phyloP scores from a whole-genome alignment of 2,888 invertebrate species.

The Tenthredo mesomela region DNA sequence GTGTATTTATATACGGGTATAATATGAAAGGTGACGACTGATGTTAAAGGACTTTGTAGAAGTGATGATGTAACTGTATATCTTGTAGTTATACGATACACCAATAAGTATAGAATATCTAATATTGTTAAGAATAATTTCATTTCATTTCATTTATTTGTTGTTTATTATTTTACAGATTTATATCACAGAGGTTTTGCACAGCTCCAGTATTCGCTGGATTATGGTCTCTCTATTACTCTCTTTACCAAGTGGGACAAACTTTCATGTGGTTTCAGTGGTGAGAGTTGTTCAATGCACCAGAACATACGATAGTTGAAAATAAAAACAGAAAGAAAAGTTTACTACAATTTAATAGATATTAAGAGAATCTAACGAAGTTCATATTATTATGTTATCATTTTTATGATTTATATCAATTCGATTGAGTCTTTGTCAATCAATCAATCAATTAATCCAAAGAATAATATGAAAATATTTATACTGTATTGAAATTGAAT shows the following conservation, averaged over 20 bases:
- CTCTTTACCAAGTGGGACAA: slow-evolving; percentile 88
- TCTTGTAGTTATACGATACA: neutral
- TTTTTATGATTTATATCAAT: neutral
- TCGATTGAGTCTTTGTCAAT: slow-evolving; percentile 14
- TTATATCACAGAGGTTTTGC: slow-evolving; percentile 82
- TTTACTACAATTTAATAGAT: neutral
- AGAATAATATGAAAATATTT: neutral
- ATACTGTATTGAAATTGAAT: slow-evolving; percentile 30
- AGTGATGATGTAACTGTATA: slow-evolving; percentile 7
- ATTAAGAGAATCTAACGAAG: neutral
- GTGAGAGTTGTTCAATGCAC: slow-evolving; percentile 77
- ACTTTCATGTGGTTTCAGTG: slow-evolving; percentile 88
- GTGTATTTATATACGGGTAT: neutral
- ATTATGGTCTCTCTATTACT: slow-evolving; percentile 86
- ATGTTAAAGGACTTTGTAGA: slow-evolving; percentile 26
- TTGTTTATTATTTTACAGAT: slow-evolving; percentile 75
- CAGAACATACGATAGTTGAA: neutral
- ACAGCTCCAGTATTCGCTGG: slow-evolving; percentile 82
- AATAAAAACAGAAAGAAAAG: neutral
- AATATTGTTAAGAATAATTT: neutral
- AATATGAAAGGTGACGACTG: neutral
- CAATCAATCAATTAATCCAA: slow-evolving; percentile 4
- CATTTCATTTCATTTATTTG: neutral
- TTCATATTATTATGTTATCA: no score
- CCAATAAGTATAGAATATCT: neutral